Base-by-base conservation (phyloP, 53 echinoderm and acorn worm species). In the Astropecten irregularis region DNA sequence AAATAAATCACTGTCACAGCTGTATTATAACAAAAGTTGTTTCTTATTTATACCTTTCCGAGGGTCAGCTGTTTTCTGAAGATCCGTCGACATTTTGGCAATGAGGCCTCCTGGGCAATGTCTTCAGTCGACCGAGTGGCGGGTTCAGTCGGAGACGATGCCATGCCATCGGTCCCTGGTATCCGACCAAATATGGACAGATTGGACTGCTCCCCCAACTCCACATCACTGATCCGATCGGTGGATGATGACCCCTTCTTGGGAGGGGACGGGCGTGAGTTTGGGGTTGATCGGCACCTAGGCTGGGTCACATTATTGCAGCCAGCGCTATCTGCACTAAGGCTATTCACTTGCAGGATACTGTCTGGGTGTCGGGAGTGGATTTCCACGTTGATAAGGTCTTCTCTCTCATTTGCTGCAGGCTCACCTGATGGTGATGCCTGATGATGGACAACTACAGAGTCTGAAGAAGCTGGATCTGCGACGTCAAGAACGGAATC, bases 1-100 rank as follows among this genome's bases (percentile, higher is more conserved):
- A n/a, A n/a, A n/a, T n/a, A n/a, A n/a, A n/a, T n/a, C n/a, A n/a
- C n/a, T n/a, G n/a, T n/a, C n/a, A n/a, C n/a, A n/a, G n/a, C n/a
- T n/a, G n/a, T n/a, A n/a, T n/a, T n/a, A n/a, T n/a, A n/a, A n/a
- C n/a, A n/a, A n/a, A n/a, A n/a, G n/a, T 33, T 2, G 36, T 37
- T 30, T 23, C 21, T 65, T 81, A 77, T n/a, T 25, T 40, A 48
- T 57, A 93, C 96, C 91, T 96, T 96, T 29, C 93, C 89, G 59
- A 96, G 89, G 14, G 93, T 96, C 87, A 93, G 84, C 89, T 96
- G 93, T 71, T 96, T 96, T 68, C 73, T 87, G 69, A 93, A 93
- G 69, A 52, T 76, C 53, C 74, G 15, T 40, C 76, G 74, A 54
- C 86, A 85, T 76, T 85, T 84, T 8, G 66, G 64, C 59, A 72